These are phyloP conservation scores for Lithosia quadra DNA, from an alignment of 2,888 invertebrate genomes.

Conservation along the genomic window DNA sequence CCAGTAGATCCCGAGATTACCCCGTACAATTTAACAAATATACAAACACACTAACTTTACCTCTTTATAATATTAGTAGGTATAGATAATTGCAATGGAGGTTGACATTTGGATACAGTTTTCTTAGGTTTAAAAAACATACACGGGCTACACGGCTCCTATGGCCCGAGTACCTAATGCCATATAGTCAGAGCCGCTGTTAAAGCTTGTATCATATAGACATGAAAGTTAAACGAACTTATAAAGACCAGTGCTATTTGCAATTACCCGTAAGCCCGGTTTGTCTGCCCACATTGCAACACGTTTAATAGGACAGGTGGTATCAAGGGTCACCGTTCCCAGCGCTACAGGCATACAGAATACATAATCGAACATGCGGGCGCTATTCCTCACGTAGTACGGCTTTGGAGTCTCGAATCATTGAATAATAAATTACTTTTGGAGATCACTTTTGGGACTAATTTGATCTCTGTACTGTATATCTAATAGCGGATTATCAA, in stretches of 20 bases:
- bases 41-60: too few species aligned
- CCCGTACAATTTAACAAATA: too few species aligned
- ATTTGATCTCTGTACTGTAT: neutral
- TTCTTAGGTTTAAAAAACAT: neutral
- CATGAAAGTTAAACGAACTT: constrained; percentile 8
- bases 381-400: constrained; percentile 42
- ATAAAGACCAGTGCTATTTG: constrained; percentile 11
- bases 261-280: constrained; percentile 14
- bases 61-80: too few species aligned
- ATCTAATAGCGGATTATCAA: neutral
- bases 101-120: neutral
- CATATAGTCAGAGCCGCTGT: neutral
- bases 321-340: constrained; percentile 49
- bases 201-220: neutral
- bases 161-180: neutral
- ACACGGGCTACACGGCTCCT: neutral
- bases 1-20: too few species aligned
- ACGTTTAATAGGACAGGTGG: constrained; percentile 43
- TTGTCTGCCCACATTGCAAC: constrained; percentile 21
- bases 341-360: constrained; percentile 26
- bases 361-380: constrained; percentile 48
- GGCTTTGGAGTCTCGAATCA: constrained; percentile 30
- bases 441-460: neutral
- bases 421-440: constrained; percentile 3
- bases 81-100: too few species aligned